Evolutionary conservation across 1,140 invertebrate species (phyloP).

Genomic region (Bombus turneri): DNA sequence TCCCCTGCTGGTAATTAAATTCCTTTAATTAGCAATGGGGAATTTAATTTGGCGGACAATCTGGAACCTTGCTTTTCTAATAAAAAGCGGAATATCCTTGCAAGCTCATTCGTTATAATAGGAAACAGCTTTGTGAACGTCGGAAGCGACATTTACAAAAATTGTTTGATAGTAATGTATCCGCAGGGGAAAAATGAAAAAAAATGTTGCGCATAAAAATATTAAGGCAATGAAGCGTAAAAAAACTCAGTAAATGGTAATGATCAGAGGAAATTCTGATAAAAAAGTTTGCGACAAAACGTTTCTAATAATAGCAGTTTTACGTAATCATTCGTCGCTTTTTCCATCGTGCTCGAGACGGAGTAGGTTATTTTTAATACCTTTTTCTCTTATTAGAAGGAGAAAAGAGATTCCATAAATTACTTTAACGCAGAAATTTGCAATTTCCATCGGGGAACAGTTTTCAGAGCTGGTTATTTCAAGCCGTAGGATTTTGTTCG

Average conservation of each 20-base stretch:
- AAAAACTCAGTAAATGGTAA: background rate
- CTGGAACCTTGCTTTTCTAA: background rate
- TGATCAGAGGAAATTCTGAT: background rate
- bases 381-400: background rate
- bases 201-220: background rate
- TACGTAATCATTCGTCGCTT: background rate
- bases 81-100: background rate
- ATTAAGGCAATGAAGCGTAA: background rate
- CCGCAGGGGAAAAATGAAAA: no score
- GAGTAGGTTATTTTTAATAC: background rate
- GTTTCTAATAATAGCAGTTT: background rate
- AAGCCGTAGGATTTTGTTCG: background rate
- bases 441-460: background rate
- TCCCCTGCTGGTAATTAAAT: slow-evolving; percentile 15
- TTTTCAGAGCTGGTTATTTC: background rate
- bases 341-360: no score
- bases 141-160: background rate
- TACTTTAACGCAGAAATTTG: background rate
- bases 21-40: slow-evolving; percentile 40
- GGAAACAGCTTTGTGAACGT: background rate
- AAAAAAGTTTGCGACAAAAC: background rate
- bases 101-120: background rate
- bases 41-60: slow-evolving; percentile 30
- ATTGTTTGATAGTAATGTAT: background rate
- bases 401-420: background rate